phyloP scores from a whole-genome alignment of 2,113 vertebrate species.

The Crotalus viridis region DNA sequence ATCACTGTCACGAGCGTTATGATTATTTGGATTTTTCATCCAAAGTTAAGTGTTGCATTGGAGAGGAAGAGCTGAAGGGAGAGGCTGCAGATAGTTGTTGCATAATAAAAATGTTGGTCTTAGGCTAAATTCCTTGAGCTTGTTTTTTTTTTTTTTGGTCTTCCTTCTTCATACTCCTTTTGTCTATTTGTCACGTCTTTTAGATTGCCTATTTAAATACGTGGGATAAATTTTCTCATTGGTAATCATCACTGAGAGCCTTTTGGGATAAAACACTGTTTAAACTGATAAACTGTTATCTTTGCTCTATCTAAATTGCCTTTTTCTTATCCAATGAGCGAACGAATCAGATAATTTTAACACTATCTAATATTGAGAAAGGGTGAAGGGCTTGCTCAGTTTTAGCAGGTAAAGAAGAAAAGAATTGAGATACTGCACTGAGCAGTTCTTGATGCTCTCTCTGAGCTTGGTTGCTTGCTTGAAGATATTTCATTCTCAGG shows the following conservation, averaged over 20 bases:
- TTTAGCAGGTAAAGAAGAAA: slow-evolving; percentile 22
- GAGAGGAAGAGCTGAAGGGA: not conserved
- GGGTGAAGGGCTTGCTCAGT: slow-evolving; percentile 22
- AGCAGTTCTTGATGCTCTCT: not conserved
- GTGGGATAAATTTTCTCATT: not conserved
- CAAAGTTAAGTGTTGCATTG: not conserved
- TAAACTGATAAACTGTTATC: not conserved
- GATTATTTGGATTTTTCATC: not conserved
- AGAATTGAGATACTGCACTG: not conserved
- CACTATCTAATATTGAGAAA: not conserved
- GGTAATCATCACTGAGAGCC: not conserved
- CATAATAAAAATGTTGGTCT: not conserved
- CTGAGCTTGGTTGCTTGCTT: not conserved
- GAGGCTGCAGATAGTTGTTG: not conserved
- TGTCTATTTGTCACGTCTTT: not conserved
- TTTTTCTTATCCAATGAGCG: not conserved
- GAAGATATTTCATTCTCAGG: not conserved
- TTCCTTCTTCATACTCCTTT: not conserved
- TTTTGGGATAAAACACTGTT: not conserved
- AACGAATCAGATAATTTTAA: not conserved
- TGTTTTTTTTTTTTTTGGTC: not conserved
- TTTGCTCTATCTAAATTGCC: not conserved
- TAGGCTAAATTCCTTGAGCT: not conserved
- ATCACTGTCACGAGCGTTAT: not conserved
- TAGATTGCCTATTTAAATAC: not conserved